These are phyloP conservation scores for Dendrophyllia cribrosa DNA, from an alignment of 64 coral and sea anemone genomes.

Conservation along the genomic window DNA sequence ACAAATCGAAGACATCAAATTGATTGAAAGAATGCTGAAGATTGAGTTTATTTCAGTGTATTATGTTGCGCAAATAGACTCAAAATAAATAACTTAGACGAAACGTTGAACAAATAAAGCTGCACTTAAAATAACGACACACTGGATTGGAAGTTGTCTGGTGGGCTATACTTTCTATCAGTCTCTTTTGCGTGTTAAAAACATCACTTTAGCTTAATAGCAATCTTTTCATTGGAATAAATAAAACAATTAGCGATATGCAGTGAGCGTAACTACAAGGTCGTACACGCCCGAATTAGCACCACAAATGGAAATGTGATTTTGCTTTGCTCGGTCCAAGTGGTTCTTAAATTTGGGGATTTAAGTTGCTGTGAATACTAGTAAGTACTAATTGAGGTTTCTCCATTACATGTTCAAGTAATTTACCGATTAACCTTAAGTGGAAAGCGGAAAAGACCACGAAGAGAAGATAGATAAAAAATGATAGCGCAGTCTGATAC, in stretches of 20 bases:
- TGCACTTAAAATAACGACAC: background rate
- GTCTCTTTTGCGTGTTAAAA: background rate
- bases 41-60: background rate
- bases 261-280: background rate
- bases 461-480: too few relatives aligned
- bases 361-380: too few relatives aligned
- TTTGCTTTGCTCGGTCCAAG: background rate
- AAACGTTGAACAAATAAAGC: background rate
- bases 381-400: too few relatives aligned
- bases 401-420: too few relatives aligned
- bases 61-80: background rate
- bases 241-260: background rate
- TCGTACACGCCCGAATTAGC: background rate
- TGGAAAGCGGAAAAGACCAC: too few relatives aligned
- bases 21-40: background rate
- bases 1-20: conserved; percentile 19
- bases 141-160: background rate
- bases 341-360: too few relatives aligned
- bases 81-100: background rate
- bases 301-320: background rate
- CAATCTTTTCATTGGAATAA: background rate
- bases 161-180: too few relatives aligned
- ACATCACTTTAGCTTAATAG: conserved; percentile 20
- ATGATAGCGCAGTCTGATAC: too few relatives aligned
- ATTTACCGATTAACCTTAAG: too few relatives aligned